Evolutionary conservation across 1,140 invertebrate species (phyloP).

Genomic region (Drosophila baimaii): DNA sequence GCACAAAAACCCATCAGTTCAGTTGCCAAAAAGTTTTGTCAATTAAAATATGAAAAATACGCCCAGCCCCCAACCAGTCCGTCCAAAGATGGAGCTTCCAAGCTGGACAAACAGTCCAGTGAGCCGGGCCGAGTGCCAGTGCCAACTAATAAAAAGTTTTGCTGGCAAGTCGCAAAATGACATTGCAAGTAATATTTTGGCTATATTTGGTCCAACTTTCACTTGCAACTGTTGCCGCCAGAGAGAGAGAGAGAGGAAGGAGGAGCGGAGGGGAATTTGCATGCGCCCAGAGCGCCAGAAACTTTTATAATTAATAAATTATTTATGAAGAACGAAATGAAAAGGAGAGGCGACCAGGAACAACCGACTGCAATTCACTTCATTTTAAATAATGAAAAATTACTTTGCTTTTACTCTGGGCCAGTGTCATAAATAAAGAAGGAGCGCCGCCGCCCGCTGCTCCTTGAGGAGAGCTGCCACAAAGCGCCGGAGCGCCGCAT

Average conservation of each 20-base stretch:
- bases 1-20: too few relatives aligned
- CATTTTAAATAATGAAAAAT: conserved; percentile 82
- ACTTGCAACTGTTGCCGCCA: conserved; percentile 75
- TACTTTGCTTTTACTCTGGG: conserved; percentile 67
- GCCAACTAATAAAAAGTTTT: conserved; percentile 81
- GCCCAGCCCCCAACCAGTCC: too few relatives aligned
- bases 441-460: conserved; percentile 23
- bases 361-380: conserved; percentile 74
- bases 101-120: conserved; percentile 33
- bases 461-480: conserved; percentile 20
- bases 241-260: not conserved
- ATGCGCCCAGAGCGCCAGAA: conserved; percentile 70
- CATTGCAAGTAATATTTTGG: conserved; percentile 75
- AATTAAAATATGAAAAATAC: too few relatives aligned
- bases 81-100: conserved; percentile 20
- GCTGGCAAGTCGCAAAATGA: conserved; percentile 73
- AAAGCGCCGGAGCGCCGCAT: conserved; percentile 19
- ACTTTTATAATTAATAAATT: conserved; percentile 83
- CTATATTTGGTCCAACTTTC: conserved; percentile 67
- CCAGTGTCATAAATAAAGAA: conserved; percentile 75
- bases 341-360: conserved; percentile 51
- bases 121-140: conserved; percentile 23
- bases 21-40: too few relatives aligned
- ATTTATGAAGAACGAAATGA: conserved; percentile 78
- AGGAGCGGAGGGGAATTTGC: conserved; percentile 49